Evolutionary conservation across 2,113 vertebrate genomes (phyloP).

Genomic region (Oplegnathus fasciatus): DNA sequence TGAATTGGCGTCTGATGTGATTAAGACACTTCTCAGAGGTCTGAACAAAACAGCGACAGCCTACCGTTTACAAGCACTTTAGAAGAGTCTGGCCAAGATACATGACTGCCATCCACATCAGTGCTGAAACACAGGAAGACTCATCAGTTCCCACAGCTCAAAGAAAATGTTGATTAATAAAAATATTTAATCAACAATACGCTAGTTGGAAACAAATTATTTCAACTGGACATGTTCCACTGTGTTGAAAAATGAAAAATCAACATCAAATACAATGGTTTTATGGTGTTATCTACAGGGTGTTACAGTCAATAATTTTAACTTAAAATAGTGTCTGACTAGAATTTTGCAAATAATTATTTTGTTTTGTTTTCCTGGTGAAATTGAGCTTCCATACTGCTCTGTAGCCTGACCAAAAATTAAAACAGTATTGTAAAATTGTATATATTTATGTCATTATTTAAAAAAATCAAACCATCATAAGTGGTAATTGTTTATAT

Average conservation of each 20-base stretch:
- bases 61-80: constrained; percentile 73
- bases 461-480: too few relatives aligned
- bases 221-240: background rate
- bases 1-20: constrained; percentile 9
- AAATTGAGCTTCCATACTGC: too few relatives aligned
- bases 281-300: background rate
- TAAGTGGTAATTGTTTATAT: too few relatives aligned
- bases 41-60: constrained; percentile 5
- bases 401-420: too few relatives aligned
- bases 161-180: background rate
- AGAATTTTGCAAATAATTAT: too few relatives aligned
- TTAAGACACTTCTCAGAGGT: constrained; percentile 12
- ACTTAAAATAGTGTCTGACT: too few relatives aligned
- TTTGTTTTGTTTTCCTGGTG: too few relatives aligned
- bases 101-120: constrained; percentile 60
- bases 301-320: too few relatives aligned
- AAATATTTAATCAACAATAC: background rate
- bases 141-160: background rate
- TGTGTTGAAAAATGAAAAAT: constrained; percentile 2
- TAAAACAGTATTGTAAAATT: too few relatives aligned
- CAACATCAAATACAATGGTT: background rate
- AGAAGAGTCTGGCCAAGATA: constrained; percentile 55
- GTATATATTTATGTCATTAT: too few relatives aligned
- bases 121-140: constrained; percentile 69
- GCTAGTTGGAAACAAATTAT: background rate